phyloP scores from a whole-genome alignment of 2,888 invertebrate species.

The Xanthorhoe spadicearia region DNA sequence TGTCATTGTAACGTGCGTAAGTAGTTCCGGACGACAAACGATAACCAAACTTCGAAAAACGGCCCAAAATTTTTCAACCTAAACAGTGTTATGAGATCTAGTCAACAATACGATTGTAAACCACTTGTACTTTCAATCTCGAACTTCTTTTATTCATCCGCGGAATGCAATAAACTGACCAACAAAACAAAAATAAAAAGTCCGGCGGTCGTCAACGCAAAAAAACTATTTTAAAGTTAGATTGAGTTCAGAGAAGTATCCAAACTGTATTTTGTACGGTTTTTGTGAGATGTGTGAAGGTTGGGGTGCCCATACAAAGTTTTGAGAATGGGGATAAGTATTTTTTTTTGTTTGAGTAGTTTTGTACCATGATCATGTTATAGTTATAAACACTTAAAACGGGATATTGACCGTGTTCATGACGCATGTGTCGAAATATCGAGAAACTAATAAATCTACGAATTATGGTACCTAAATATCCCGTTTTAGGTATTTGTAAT shows the following conservation, averaged over 20 bases:
- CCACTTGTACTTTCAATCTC: background rate
- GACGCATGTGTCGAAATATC: too few relatives aligned
- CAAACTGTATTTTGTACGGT: slow-evolving; percentile 53
- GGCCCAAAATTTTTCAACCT: background rate
- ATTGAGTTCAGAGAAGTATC: slow-evolving; percentile 64
- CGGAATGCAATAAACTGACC: slow-evolving; percentile 1
- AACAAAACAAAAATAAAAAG: slow-evolving; percentile 8
- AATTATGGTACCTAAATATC: too few relatives aligned
- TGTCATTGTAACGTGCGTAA: too few relatives aligned
- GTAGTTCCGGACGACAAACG: background rate
- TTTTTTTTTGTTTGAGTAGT: slow-evolving; percentile 35
- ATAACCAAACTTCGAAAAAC: background rate
- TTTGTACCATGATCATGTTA: slow-evolving; percentile 18
- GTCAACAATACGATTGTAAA: background rate
- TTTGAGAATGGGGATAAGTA: slow-evolving; percentile 26
- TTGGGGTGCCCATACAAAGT: slow-evolving; percentile 37
- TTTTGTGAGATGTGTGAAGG: slow-evolving; percentile 49
- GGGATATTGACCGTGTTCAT: too few relatives aligned
- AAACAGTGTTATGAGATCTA: background rate
- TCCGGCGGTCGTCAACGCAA: slow-evolving; percentile 44
- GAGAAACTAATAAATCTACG: too few relatives aligned
- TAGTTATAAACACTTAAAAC: too few relatives aligned
- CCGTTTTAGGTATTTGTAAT: too few relatives aligned
- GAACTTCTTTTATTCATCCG: slow-evolving; percentile 2
- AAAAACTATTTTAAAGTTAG: slow-evolving; percentile 72